These are phyloP conservation scores for Erebia epiphron DNA, from an alignment of 2,888 invertebrate species.

Conservation along the genomic window DNA sequence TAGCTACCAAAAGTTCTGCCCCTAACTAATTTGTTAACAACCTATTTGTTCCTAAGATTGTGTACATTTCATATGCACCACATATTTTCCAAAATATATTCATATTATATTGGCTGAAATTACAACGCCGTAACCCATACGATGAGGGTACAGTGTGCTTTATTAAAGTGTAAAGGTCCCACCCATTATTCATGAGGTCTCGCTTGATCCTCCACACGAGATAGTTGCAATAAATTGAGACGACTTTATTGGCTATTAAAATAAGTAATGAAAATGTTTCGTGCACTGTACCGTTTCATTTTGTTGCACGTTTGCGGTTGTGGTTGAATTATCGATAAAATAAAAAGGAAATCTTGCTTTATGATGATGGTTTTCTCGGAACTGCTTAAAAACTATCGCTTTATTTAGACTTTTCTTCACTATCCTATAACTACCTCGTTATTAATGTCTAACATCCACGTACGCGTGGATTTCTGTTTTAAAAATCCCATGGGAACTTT, in stretches of 20 bases:
- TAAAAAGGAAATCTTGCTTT: conserved; percentile 15
- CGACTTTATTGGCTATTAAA: conserved; percentile 79
- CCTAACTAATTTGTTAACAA: no score
- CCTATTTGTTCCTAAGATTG: no score
- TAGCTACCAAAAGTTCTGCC: no score
- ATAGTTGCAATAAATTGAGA: conserved; percentile 73
- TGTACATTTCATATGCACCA: not conserved
- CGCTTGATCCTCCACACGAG: conserved; percentile 73
- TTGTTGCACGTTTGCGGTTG: conserved; percentile 31
- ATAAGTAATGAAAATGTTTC: conserved; percentile 75
- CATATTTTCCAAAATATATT: conserved; percentile 28
- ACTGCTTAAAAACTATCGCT: not conserved
- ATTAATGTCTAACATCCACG: no score
- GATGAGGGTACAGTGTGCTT: conserved; percentile 49
- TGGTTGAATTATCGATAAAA: conserved; percentile 32
- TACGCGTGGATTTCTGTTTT: no score
- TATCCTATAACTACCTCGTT: not conserved
- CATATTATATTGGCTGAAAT: conserved; percentile 48
- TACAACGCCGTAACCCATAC: conserved; percentile 61
- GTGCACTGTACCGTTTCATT: conserved; percentile 42
- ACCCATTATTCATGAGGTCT: conserved; percentile 71
- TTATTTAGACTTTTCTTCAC: not conserved
- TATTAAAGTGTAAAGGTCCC: conserved; percentile 75
- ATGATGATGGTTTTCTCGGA: not conserved
- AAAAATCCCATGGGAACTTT: no score